Base-by-base conservation (phyloP, 2,113 vertebrate species). In the Oryzias javanicus region DNA sequence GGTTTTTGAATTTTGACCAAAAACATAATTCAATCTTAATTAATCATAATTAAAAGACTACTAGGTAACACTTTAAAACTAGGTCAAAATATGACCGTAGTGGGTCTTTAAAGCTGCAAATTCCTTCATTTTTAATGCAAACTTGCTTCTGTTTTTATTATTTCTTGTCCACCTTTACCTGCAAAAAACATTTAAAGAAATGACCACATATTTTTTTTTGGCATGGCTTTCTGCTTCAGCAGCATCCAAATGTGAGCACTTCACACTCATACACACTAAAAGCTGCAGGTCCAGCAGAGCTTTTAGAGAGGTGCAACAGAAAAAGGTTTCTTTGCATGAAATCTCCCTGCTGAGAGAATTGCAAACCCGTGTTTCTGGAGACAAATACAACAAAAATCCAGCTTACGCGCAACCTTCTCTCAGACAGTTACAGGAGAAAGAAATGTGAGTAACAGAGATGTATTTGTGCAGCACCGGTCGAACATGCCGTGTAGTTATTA, bases 351-450 rank as follows among this genome's bases (percentile, higher is more conserved):
- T 66, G 42, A 19, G 10, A 63, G 51, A 55, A 65, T 69, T 78
- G 64, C 64, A 82, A 79, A 86, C 65, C 61, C 41, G 49, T 83
- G 70, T 87, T 79, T 74, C 66, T 64, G 59, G 10, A 53, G 42
- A 68, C 35, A 55, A 55, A 67, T 25, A 18, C 29, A 1, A 5
- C 1, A 35, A 19, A 35, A 35, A 35, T 35, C 12, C 35, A 35
- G 35, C 10, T 10, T 35, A 35, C 35, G 12, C 12, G 22, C 22
- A 3, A 22, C 22, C 27, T 29, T 29, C 27, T 29, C 27, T 29
- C 6, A 29, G 35, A 35, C 35, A 12, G 35, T 35, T 35, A 35
- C 35, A 35, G 10, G 8, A 35, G 10, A 35, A 35, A 12, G 35
- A 13, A 35, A 35, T 35, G 10, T 35, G 10, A 19, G 42, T 35